Percentiles rank a stretch among this genome's conserved stretches.
These are phyloP conservation scores for Orthonychiurus folsomi DNA, from an alignment of 2,888 invertebrate genomes.

Conservation along the genomic window DNA sequence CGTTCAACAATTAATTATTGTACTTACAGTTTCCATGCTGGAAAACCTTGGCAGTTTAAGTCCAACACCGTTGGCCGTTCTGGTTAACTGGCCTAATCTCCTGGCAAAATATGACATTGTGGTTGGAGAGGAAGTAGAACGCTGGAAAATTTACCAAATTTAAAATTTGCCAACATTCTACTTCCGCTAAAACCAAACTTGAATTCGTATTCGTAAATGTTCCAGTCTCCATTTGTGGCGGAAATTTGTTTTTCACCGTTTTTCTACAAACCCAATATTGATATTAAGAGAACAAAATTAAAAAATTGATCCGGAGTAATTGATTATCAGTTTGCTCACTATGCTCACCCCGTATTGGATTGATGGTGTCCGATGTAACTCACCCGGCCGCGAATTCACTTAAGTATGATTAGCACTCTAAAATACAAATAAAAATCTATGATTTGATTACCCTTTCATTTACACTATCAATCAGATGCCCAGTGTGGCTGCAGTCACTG, in stretches of 20 bases:
- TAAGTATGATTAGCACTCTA: not conserved
- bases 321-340: no score
- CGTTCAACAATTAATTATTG: no score
- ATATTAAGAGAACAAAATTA: no score
- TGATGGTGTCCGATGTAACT: conserved; percentile 42
- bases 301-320: no score
- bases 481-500: not conserved
- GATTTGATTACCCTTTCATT: conserved; percentile 6
- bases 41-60: not conserved
- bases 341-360: conserved; percentile 16
- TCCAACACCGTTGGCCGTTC: not conserved
- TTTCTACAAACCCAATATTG: not conserved
- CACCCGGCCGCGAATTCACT: conserved; percentile 44
- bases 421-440: no score
- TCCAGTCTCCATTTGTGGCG: conserved; percentile 1
- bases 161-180: not conserved
- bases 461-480: conserved; percentile 2
- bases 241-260: not conserved
- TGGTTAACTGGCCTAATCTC: not conserved
- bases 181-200: not conserved
- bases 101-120: no score
- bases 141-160: no score
- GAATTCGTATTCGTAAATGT: not conserved
- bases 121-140: no score
- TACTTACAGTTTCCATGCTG: not conserved